These are phyloP conservation scores for Zoroaster sp. DNA, from an alignment of 53 echinoderm and acorn worm genomes.

Conservation along the genomic window DNA sequence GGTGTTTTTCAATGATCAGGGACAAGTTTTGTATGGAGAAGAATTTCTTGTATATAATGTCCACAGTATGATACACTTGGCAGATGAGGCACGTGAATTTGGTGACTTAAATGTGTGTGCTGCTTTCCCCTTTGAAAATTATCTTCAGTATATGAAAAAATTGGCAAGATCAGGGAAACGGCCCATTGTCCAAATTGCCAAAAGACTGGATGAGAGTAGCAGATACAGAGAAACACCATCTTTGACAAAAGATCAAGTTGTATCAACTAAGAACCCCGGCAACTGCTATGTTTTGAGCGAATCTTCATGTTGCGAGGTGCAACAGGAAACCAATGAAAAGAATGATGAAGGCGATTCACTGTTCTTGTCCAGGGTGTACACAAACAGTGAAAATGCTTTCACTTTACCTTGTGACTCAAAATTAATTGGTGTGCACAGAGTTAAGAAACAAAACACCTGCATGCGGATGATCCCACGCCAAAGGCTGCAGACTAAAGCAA, in stretches of 20 bases:
- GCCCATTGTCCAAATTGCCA: too few relatives aligned
- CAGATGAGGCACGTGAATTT: too few relatives aligned
- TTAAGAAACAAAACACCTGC: conserved; percentile 49
- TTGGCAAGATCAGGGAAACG: too few relatives aligned
- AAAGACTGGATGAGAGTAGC: too few relatives aligned
- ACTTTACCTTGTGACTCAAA: conserved; percentile 63
- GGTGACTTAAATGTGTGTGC: too few relatives aligned
- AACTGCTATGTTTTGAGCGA: conserved; percentile 64
- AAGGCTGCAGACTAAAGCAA: conserved; percentile 49
- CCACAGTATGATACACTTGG: too few relatives aligned
- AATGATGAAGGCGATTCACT: conserved; percentile 43
- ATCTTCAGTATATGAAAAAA: too few relatives aligned
- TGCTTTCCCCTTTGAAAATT: too few relatives aligned
- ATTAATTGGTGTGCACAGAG: conserved; percentile 70
- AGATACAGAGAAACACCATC: too few relatives aligned
- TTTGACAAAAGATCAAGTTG: conserved; percentile 5
- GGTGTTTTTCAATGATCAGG: too few relatives aligned
- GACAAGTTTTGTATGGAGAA: too few relatives aligned
- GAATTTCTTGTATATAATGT: too few relatives aligned
- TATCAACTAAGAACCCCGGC: conserved; percentile 56
- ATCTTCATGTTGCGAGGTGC: conserved; percentile 68
- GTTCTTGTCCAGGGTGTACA: conserved; percentile 60
- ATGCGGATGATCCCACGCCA: conserved; percentile 55
- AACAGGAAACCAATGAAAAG: conserved; percentile 50
- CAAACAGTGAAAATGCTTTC: conserved; percentile 64